A percentile compares a stretch with the other conserved stretches of the same genome.
Conservation (phyloP, 1,140 invertebrate genomes). For the Coenobita brevimanus region DNA sequence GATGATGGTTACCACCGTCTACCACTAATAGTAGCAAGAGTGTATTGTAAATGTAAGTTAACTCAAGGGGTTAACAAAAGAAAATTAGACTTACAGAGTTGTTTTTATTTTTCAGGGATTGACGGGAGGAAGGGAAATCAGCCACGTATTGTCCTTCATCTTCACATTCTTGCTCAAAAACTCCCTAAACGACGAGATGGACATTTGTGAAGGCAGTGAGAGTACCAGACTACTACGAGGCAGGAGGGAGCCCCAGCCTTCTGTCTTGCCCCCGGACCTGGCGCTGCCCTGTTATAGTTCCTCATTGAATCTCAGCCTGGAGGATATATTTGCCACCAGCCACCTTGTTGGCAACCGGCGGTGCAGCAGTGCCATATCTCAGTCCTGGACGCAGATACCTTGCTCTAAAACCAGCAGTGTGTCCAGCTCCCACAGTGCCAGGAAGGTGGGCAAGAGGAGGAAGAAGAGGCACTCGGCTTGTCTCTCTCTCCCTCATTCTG, state of each 20-base stretch:
- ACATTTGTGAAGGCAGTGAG: neutral
- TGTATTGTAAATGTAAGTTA: no score
- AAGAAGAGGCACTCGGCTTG: constrained; percentile 18
- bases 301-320: constrained; percentile 14
- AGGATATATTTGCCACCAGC: constrained; percentile 40
- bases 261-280: neutral
- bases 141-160: constrained; percentile 52
- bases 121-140: constrained; percentile 54
- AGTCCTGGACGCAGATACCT: constrained; percentile 40
- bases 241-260: no score
- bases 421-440: constrained; percentile 45
- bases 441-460: constrained; percentile 35
- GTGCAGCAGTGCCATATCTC: neutral
- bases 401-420: constrained; percentile 51
- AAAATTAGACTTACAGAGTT: no score
- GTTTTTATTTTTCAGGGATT: constrained; percentile 50
- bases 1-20: no score
- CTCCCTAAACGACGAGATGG: constrained; percentile 5
- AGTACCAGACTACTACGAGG: no score
- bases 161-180: constrained; percentile 53
- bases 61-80: no score
- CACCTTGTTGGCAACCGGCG: neutral
- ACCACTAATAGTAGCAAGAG: no score
- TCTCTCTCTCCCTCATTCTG: constrained; percentile 9
- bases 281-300: constrained; percentile 11